Percentiles rank a stretch among this genome's conserved stretches.
phyloP scores from a whole-genome alignment of 1,140 invertebrate genomes.

The Thalassaphorura encarpata region DNA sequence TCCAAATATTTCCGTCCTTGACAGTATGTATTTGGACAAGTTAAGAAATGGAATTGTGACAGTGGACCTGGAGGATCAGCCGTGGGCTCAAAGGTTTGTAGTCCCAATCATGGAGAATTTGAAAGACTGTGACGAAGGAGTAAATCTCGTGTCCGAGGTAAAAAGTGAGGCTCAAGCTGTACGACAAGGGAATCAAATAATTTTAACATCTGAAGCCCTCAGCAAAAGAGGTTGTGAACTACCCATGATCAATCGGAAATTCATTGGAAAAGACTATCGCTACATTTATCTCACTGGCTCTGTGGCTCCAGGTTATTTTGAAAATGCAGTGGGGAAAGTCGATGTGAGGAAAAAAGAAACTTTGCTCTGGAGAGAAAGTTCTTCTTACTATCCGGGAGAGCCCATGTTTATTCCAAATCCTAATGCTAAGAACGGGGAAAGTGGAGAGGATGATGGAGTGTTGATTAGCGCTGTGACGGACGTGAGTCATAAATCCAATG shows the following conservation, averaged over 20 bases:
- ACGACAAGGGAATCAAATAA: slow-evolving; percentile 27
- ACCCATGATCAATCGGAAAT: slow-evolving; percentile 38
- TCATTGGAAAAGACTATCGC: slow-evolving; percentile 36
- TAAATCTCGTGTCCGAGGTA: slow-evolving; percentile 10
- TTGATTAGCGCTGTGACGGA: slow-evolving; percentile 32
- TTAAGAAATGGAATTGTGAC: slow-evolving; percentile 32
- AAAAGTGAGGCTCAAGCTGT: slow-evolving; percentile 31
- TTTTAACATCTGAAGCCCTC: slow-evolving; percentile 26
- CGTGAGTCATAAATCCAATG: slow-evolving; percentile 29
- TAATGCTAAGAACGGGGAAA: neutral
- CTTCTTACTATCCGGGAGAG: slow-evolving; percentile 33
- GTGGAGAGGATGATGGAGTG: slow-evolving; percentile 37
- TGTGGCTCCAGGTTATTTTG: slow-evolving; percentile 5
- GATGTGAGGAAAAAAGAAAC: slow-evolving; percentile 35
- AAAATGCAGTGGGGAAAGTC: slow-evolving; percentile 36
- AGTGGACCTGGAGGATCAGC: slow-evolving; percentile 25
- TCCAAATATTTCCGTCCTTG: slow-evolving; percentile 28
- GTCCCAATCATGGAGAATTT: slow-evolving; percentile 32
- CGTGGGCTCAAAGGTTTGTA: slow-evolving; percentile 33
- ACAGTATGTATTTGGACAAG: slow-evolving; percentile 36
- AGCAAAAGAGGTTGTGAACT: slow-evolving; percentile 34
- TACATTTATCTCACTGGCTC: slow-evolving; percentile 38
- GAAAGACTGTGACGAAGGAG: slow-evolving; percentile 8
- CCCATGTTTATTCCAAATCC: slow-evolving; percentile 35
- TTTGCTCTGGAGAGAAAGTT: slow-evolving; percentile 34